Conservation (phyloP, 2,888 invertebrate genomes). For the Callimorpha dominula region DNA sequence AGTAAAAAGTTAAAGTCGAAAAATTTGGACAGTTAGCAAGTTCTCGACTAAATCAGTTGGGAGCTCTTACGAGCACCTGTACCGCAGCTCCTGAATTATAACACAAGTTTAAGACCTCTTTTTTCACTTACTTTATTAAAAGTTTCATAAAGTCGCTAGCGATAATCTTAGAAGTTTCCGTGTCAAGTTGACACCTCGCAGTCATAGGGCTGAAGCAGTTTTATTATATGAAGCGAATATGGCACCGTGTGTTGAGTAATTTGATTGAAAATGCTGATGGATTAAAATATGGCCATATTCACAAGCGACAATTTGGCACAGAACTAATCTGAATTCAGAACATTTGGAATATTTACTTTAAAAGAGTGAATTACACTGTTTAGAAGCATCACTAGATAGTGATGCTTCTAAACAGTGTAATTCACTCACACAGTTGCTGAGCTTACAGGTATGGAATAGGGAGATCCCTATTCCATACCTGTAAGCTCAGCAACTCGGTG, state of each 20-base stretch:
- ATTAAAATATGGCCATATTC: too few relatives aligned
- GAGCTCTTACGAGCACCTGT: constrained; percentile 60
- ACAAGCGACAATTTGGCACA: too few relatives aligned
- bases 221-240: background rate
- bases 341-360: too few relatives aligned
- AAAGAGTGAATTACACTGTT: too few relatives aligned
- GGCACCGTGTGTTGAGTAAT: constrained; percentile 25
- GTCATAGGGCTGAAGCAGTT: constrained; percentile 8
- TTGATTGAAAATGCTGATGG: background rate
- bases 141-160: constrained; percentile 50
- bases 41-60: constrained; percentile 58
- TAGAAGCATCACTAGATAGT: too few relatives aligned
- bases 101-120: constrained; percentile 45
- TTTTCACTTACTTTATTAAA: constrained; percentile 64
- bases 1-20: constrained; percentile 49
- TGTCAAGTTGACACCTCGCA: constrained; percentile 40
- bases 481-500: too few relatives aligned
- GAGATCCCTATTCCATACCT: too few relatives aligned
- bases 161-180: constrained; percentile 49
- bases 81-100: constrained; percentile 58
- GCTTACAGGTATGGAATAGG: too few relatives aligned
- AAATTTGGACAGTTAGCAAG: constrained; percentile 59
- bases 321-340: too few relatives aligned
- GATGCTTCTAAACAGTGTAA: too few relatives aligned
- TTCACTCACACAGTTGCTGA: too few relatives aligned